These are phyloP conservation scores for Arctopsyche grandis DNA, from an alignment of 1,140 invertebrate species.

Conservation along the genomic window DNA sequence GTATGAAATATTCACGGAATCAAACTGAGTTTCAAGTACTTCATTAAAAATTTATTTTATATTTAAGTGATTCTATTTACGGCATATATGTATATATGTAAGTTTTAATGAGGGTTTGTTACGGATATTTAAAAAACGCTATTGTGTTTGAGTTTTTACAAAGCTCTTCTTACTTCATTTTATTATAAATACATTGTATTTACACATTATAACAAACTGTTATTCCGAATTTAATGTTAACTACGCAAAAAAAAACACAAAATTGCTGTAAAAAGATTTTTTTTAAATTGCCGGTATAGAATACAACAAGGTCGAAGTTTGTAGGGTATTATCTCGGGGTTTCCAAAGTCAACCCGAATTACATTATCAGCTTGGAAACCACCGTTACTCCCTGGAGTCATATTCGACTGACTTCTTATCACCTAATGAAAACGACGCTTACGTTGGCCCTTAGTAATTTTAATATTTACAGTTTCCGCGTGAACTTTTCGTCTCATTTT, in stretches of 20 bases:
- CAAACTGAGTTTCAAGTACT: too few species aligned
- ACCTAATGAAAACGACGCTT: conserved; percentile 29
- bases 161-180: too few species aligned
- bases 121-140: conserved; percentile 45
- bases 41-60: too few species aligned
- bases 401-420: conserved; percentile 29
- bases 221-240: conserved; percentile 17
- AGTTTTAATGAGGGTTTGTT: conserved; percentile 44
- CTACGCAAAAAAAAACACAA: neutral
- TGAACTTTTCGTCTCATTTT: neutral
- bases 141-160: conserved; percentile 35
- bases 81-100: too few species aligned
- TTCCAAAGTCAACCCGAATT: neutral
- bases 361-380: conserved; percentile 22
- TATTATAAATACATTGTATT: too few species aligned
- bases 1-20: too few species aligned
- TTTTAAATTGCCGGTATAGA: too few species aligned
- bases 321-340: too few species aligned
- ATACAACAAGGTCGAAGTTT: too few species aligned
- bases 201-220: conserved; percentile 39
- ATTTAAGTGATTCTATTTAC: neutral
- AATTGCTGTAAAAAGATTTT: too few species aligned
- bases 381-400: conserved; percentile 3
- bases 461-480: conserved; percentile 30
- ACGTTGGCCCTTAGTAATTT: conserved; percentile 9